Conservation (phyloP, 2,113 vertebrate genomes). For the Syngnathus typhle region DNA sequence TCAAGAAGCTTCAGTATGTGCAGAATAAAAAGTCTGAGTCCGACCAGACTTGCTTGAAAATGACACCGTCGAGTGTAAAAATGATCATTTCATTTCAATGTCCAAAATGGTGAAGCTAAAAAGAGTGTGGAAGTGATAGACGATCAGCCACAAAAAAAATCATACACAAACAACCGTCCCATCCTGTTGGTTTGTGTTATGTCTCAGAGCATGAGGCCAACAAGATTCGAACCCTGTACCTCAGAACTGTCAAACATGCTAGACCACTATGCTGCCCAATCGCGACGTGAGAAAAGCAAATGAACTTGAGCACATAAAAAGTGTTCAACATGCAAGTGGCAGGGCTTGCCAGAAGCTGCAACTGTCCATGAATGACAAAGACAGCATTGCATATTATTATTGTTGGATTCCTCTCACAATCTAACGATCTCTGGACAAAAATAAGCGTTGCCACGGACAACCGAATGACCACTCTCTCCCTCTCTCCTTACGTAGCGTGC, state of each 20-base stretch:
- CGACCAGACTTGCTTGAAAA: not conserved
- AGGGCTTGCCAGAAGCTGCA: not conserved
- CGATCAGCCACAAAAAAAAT: not conserved
- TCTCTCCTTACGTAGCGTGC: not conserved
- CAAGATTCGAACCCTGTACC: no score
- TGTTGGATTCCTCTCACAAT: not conserved
- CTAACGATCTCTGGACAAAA: not conserved
- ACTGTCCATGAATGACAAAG: not conserved
- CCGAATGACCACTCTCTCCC: not conserved
- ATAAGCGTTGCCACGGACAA: constrained; percentile 8
- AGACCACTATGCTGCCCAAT: no score
- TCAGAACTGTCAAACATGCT: no score
- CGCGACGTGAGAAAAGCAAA: not conserved
- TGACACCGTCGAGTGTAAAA: not conserved
- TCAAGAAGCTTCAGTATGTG: not conserved
- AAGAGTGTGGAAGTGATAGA: not conserved
- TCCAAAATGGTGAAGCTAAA: not conserved
- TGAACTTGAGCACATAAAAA: not conserved
- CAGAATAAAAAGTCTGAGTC: not conserved
- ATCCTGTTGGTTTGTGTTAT: no score
- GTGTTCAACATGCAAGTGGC: not conserved
- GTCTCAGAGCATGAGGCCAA: no score
- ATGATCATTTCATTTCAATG: not conserved
- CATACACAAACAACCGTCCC: no score
- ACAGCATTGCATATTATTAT: not conserved